phyloP scores from a whole-genome alignment of 2,888 invertebrate genomes.

The Embidobia sp. region DNA sequence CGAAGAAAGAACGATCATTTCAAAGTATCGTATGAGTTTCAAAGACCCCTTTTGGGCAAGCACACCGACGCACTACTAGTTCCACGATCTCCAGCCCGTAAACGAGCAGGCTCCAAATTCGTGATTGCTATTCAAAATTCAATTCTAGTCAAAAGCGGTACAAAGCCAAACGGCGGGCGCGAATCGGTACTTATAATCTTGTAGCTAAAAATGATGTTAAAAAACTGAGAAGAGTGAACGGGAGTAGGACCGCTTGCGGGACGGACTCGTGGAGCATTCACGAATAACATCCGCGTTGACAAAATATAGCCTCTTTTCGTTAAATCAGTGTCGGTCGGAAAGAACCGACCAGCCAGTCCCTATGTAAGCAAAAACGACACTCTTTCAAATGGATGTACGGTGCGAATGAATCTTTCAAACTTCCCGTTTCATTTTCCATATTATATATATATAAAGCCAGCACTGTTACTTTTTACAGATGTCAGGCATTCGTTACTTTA shows the following conservation, averaged over 20 bases:
- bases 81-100: constrained; percentile 69
- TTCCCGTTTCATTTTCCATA: constrained; percentile 60
- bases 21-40: constrained; percentile 80
- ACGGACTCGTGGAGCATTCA: constrained; percentile 53
- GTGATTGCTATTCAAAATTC: constrained; percentile 75
- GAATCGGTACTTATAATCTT: constrained; percentile 79
- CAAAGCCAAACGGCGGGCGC: constrained; percentile 74
- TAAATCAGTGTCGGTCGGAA: constrained; percentile 75
- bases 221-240: constrained; percentile 36
- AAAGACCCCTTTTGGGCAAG: constrained; percentile 81
- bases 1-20: constrained; percentile 62
- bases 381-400: constrained; percentile 81
- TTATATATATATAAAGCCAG: too few species aligned
- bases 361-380: constrained; percentile 77
- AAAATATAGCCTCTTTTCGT: constrained; percentile 81
- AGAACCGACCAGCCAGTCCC: constrained; percentile 72
- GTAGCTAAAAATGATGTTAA: constrained; percentile 35
- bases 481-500: too few species aligned
- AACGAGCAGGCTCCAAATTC: constrained; percentile 40
- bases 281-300: constrained; percentile 78
- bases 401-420: constrained; percentile 79
- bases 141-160: constrained; percentile 81
- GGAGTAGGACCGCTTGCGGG: constrained; percentile 62
- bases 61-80: constrained; percentile 80
- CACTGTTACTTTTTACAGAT: too few species aligned